phyloP scores from a whole-genome alignment of 2,888 invertebrate genomes.

The Phasia obesa region DNA sequence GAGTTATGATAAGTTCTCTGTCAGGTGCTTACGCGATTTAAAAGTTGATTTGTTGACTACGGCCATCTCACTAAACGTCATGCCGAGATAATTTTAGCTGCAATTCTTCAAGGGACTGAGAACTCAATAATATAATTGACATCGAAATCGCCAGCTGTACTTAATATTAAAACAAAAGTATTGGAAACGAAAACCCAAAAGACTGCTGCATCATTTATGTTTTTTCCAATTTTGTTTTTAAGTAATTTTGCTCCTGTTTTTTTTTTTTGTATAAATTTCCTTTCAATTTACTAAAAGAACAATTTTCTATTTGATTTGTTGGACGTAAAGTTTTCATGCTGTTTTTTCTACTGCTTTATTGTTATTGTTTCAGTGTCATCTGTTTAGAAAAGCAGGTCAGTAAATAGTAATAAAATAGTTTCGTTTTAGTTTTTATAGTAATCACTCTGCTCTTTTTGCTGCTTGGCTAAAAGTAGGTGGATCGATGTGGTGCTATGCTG shows the following conservation, averaged over 20 bases:
- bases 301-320: constrained; percentile 39
- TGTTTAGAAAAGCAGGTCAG: constrained; percentile 52
- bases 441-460: constrained; percentile 11
- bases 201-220: neutral
- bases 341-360: neutral
- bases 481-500: constrained; percentile 37
- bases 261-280: constrained; percentile 7
- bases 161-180: no score
- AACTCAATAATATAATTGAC: no score
- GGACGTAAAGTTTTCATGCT: constrained; percentile 15
- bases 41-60: no score
- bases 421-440: constrained; percentile 25
- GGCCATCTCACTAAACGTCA: no score
- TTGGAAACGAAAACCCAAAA: no score
- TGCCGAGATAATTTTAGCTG: no score
- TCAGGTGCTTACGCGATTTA: no score
- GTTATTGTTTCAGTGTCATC: constrained; percentile 35
- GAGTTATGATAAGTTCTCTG: no score
- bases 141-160: no score
- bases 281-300: constrained; percentile 22
- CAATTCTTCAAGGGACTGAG: no score
- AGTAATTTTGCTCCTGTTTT: neutral
- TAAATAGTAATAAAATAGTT: constrained; percentile 59
- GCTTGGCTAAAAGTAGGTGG: constrained; percentile 47
- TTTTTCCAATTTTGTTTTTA: neutral